A percentile compares a stretch with the other conserved stretches of the same genome.
phyloP scores from a whole-genome alignment of 2,888 invertebrate genomes.

The Eristalis arbustorum region DNA sequence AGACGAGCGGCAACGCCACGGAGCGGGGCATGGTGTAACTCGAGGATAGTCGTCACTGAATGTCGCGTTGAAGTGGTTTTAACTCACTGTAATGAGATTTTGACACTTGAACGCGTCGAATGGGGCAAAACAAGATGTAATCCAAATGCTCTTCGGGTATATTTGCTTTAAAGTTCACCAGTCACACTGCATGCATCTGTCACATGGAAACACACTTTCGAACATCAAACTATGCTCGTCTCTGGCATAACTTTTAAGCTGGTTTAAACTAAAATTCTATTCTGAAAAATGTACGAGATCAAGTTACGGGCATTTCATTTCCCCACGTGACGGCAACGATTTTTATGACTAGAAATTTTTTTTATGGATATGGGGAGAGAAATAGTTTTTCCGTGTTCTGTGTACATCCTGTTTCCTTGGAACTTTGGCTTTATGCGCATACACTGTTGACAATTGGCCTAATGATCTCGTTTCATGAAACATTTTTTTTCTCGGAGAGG shows the following conservation, averaged over 20 bases:
- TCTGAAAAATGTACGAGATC: neutral
- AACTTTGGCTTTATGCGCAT: neutral
- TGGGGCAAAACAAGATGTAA: neutral
- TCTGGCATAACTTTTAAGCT: neutral
- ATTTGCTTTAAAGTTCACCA: neutral
- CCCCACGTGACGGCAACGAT: neutral
- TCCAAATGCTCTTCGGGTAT: neutral
- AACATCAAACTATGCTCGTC: neutral
- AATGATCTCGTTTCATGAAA: neutral
- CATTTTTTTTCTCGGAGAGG: too few species aligned
- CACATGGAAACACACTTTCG: neutral
- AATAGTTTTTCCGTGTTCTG: neutral
- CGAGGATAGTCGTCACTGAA: slow-evolving; percentile 25
- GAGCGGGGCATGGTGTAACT: neutral
- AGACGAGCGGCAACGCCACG: neutral
- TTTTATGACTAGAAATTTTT: neutral
- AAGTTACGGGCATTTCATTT: neutral
- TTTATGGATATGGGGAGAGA: neutral
- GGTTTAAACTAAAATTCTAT: neutral
- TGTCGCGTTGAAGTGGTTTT: slow-evolving; percentile 52
- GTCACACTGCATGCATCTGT: neutral
- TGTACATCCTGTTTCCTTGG: neutral
- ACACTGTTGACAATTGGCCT: neutral
- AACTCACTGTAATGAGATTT: slow-evolving; percentile 39
- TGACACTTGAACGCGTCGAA: slow-evolving; percentile 35